Conservation (phyloP, 2,797 vertebrate species). For the Megalops cyprinoides region DNA sequence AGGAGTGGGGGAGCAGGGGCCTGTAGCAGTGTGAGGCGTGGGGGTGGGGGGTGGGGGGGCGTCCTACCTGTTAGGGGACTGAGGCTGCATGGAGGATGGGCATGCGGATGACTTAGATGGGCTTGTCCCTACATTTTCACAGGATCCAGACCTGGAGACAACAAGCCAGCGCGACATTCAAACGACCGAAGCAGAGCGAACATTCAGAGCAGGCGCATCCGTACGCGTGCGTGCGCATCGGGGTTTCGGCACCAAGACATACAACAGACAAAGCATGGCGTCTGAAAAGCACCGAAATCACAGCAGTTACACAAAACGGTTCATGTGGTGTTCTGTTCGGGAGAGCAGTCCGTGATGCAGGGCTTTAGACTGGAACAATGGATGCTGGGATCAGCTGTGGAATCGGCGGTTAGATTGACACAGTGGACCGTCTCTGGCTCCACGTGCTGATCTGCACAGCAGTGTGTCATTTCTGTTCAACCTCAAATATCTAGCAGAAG, state of each 20-base stretch:
- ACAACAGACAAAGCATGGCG: background rate
- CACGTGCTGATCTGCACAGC: too few relatives aligned
- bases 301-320: too few relatives aligned
- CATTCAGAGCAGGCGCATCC: background rate
- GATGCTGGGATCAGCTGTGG: too few relatives aligned
- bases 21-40: background rate
- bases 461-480: too few relatives aligned
- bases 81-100: conserved; percentile 74
- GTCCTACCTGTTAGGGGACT: conserved; percentile 88
- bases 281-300: background rate
- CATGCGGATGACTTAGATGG: conserved; percentile 68
- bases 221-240: background rate
- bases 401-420: too few relatives aligned
- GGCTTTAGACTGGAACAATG: too few relatives aligned
- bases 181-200: background rate
- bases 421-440: too few relatives aligned
- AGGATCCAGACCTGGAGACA: conserved; percentile 80
- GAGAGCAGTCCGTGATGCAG: too few relatives aligned
- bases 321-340: too few relatives aligned
- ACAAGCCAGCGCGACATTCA: conserved; percentile 28
- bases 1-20: background rate
- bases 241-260: too few relatives aligned
- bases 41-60: background rate
- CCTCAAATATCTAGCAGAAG: too few relatives aligned
- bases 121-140: conserved; percentile 75